Conservation (phyloP, 2,888 invertebrate genomes). For the Stegana nigrithorax region DNA sequence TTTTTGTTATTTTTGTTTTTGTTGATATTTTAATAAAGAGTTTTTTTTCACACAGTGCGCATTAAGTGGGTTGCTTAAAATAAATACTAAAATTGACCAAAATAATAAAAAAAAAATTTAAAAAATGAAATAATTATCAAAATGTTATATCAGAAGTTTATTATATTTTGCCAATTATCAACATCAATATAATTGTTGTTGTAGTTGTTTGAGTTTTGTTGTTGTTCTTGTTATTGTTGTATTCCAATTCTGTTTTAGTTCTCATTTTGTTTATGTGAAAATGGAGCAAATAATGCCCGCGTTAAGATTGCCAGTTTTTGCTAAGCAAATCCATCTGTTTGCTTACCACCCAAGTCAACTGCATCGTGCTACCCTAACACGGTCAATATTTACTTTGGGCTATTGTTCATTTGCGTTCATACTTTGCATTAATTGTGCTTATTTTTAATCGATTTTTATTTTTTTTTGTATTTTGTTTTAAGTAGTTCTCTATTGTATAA, state of each 20-base stretch:
- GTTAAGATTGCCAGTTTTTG: constrained; percentile 43
- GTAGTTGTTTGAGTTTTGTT: constrained; percentile 39
- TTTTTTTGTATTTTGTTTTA: constrained; percentile 30
- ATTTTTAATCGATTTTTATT: constrained; percentile 37
- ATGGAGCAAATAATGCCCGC: constrained; percentile 66
- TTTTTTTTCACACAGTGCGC: background rate
- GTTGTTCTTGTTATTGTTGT: constrained; percentile 36
- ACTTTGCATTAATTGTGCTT: constrained; percentile 36
- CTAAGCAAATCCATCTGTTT: background rate
- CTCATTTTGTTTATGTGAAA: constrained; percentile 56
- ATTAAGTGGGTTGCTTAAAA: constrained; percentile 2
- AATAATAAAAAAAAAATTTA: background rate
- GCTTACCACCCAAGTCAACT: no score
- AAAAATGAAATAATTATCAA: background rate
- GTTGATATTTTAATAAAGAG: no score
- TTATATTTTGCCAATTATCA: constrained; percentile 37
- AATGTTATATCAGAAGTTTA: background rate
- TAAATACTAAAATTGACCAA: background rate
- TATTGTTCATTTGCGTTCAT: constrained; percentile 56
- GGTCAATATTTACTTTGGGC: constrained; percentile 68
- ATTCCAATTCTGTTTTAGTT: no score
- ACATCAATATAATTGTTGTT: constrained; percentile 38
- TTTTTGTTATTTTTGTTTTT: background rate
- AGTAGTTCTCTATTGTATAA: constrained; percentile 17
- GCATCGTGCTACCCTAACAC: constrained; percentile 48